Percentiles rank a stretch among this genome's conserved stretches.
Evolutionary conservation across 2,113 vertebrate genomes (phyloP).

Genomic region (Rostratula benghalensis): DNA sequence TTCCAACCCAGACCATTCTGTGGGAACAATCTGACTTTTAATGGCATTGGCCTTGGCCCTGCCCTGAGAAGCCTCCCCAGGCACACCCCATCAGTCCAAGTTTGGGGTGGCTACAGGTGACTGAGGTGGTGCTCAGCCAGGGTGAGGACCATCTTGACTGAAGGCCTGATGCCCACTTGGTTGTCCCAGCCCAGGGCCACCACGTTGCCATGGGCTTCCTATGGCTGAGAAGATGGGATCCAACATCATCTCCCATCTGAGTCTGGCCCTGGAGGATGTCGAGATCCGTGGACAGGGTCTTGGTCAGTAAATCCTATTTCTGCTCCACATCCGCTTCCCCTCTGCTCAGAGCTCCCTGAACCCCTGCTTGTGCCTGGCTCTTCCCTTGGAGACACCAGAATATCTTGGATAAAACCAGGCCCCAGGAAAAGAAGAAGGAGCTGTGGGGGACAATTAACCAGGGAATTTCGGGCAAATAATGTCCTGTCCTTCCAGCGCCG

Average conservation of each 20-base stretch:
- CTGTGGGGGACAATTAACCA: no score
- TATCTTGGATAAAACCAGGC: background rate
- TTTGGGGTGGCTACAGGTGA: background rate
- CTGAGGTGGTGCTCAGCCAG: background rate
- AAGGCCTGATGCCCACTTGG: background rate
- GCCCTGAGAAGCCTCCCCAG: background rate
- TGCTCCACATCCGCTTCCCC: background rate
- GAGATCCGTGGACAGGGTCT: fast-evolving
- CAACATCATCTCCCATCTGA: background rate
- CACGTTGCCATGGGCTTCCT: background rate
- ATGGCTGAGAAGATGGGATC: background rate
- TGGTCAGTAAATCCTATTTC: background rate
- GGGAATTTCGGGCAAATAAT: no score
- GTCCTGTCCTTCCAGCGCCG: fast-evolving
- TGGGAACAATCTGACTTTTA: background rate
- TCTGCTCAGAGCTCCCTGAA: background rate
- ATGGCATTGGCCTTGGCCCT: no score
- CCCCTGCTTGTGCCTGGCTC: background rate
- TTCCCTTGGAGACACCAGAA: background rate
- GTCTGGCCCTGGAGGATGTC: no score
- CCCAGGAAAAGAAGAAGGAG: background rate
- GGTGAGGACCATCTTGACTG: background rate
- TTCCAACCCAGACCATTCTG: background rate
- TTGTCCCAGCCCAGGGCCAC: background rate
- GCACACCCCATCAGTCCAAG: background rate